These are phyloP conservation scores for Rhynchotus rufescens DNA, from an alignment of 2,797 vertebrate species.

Conservation along the genomic window DNA sequence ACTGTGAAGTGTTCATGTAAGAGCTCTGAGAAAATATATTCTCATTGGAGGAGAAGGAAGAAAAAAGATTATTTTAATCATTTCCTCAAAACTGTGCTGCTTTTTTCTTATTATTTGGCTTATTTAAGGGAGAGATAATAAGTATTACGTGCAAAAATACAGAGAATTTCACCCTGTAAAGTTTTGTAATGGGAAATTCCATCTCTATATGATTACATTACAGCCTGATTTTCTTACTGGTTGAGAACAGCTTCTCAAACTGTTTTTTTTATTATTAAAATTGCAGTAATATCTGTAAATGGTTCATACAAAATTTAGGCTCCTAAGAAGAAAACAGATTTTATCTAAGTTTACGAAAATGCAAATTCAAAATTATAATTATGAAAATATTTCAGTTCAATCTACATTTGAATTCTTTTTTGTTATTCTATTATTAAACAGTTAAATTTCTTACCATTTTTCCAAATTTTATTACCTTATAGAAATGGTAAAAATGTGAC, in stretches of 20 bases:
- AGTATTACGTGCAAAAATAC: not conserved
- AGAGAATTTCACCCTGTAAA: not conserved
- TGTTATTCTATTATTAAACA: no score
- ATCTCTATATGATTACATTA: not conserved
- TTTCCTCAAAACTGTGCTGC: not conserved
- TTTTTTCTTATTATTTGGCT: not conserved
- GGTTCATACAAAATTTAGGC: not conserved
- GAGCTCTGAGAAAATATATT: not conserved
- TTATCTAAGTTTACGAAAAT: not conserved
- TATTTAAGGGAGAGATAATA: not conserved
- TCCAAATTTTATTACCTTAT: not conserved
- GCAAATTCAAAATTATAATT: not conserved
- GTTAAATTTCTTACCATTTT: not conserved
- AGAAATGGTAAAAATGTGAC: not conserved
- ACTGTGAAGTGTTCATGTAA: not conserved
- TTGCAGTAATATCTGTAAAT: slow-evolving; percentile 11
- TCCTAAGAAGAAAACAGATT: not conserved
- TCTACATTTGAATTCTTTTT: no score
- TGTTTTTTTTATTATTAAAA: not conserved
- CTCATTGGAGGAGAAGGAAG: not conserved
- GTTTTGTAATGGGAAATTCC: not conserved
- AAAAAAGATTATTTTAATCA: not conserved
- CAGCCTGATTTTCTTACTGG: not conserved
- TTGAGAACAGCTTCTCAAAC: not conserved
- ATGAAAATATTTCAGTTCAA: not conserved